Base-by-base conservation (phyloP, 2,113 vertebrate genomes). In the Deroptyus accipitrinus region DNA sequence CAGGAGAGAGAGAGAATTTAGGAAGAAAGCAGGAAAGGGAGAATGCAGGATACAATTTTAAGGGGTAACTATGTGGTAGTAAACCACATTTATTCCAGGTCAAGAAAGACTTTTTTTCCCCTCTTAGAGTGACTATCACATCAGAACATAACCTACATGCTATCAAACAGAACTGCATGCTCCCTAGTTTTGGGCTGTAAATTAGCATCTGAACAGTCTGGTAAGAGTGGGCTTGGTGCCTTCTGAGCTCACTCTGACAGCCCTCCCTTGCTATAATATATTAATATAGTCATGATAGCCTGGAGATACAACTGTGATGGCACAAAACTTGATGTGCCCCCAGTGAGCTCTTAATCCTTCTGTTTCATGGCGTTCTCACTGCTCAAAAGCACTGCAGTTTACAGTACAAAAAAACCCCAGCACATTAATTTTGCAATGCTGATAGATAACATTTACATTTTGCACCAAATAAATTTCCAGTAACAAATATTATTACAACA, bases 401-500 rank as follows among this genome's bases (percentile, higher is more conserved):
- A 75, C 84, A 44, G 52, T 35, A 49, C 8, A 82, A 86, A 92
- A 94, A 64, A 61, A 0, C 0, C 20, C 37, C n/a, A 72, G 35
- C 46, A 89, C 81, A 90, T 94, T 87, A 92, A 92, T 96, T 96
- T 85, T 95, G 88, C 84, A 83, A 20, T 80, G 62, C 55, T 85
- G 59, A 88, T 52, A 95, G 51, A 78, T 86, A 96, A 91, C 73
- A 83, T 87, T 91, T 95, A 90, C 20, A 3, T 88, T 95, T 95
- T 95, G 49, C 72, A 94, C 48, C 66, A 94, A 88, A 96, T 91
- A 94, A 82, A 96, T 89, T 85, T 86, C 20, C 69, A 88, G 92
- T 64, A 91, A 96, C 85, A 96, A 95, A 94, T 96, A 93, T 93
- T 94, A 85, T 94, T 97, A 70, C 88, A 95, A 83, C 35, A 97